phyloP scores from a whole-genome alignment of 2,113 vertebrate species.

The Hemiprocne comata region DNA sequence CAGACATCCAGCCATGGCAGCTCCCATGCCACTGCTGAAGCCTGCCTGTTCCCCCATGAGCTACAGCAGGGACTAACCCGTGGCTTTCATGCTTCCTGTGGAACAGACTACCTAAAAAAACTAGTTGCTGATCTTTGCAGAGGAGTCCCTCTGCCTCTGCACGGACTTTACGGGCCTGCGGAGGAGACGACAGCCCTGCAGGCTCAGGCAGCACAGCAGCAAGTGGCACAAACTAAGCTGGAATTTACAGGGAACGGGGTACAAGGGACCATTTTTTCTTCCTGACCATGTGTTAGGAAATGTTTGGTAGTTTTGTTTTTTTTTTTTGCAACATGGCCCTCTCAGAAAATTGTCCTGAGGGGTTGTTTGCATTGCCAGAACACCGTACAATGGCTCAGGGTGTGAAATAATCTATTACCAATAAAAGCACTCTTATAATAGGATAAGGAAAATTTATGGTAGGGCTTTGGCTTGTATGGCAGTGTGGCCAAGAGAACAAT shows the following conservation, averaged over 20 bases:
- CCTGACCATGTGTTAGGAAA: background rate
- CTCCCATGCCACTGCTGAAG: background rate
- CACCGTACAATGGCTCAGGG: background rate
- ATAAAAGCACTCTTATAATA: background rate
- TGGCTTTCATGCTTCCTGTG: background rate
- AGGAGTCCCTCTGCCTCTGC: background rate
- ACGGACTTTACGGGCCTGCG: background rate
- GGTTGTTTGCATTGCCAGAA: background rate
- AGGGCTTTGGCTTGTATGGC: background rate
- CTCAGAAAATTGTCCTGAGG: slow-evolving; percentile 4
- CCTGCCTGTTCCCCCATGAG: background rate
- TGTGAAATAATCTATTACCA: slow-evolving; percentile 2
- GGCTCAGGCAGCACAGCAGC: accelerated
- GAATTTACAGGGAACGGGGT: accelerated
- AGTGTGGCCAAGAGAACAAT: background rate
- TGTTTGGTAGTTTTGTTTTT: background rate
- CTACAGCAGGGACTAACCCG: background rate
- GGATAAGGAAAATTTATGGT: slow-evolving; percentile 12
- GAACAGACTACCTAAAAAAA: background rate
- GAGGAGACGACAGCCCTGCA: background rate
- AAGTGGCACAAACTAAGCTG: background rate
- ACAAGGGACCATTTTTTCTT: background rate
- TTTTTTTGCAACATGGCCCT: background rate
- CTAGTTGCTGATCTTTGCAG: background rate
- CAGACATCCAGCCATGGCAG: background rate